A percentile compares a stretch with the other conserved stretches of the same genome.
These are phyloP conservation scores for Pseudocheirus occidentalis DNA, from an alignment of 2,797 vertebrate genomes.

Conservation along the genomic window DNA sequence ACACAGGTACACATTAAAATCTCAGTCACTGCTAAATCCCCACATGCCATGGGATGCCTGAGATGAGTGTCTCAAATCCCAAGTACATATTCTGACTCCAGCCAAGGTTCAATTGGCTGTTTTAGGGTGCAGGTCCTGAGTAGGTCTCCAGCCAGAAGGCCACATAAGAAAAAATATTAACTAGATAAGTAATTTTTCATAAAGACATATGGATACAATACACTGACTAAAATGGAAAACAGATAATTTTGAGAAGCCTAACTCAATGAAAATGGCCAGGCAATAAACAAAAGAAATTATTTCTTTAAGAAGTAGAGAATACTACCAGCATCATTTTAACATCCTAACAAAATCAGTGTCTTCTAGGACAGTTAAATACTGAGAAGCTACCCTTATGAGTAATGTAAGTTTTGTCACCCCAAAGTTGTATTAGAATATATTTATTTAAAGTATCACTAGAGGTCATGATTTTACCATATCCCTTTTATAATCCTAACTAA, in stretches of 20 bases:
- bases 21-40: background rate
- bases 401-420: background rate
- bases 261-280: slow-evolving; percentile 14
- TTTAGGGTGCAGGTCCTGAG: background rate
- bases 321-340: background rate
- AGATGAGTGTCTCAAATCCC: background rate
- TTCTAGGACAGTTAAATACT: slow-evolving; percentile 18
- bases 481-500: background rate
- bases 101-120: background rate
- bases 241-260: slow-evolving; percentile 14
- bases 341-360: background rate
- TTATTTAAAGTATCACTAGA: fast-evolving
- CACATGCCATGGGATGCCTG: background rate
- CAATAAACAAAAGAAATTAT: background rate
- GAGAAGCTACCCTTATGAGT: background rate
- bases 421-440: background rate
- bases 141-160: background rate
- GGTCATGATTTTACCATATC: background rate
- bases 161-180: background rate
- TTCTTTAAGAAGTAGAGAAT: background rate
- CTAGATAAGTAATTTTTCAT: slow-evolving; percentile 34
- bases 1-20: background rate
- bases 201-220: background rate
- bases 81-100: background rate
- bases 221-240: background rate